A percentile compares a stretch with the other conserved stretches of the same genome.
These are phyloP conservation scores for Passerculus sandwichensis DNA, from an alignment of 2,797 vertebrate genomes.

Conservation along the genomic window DNA sequence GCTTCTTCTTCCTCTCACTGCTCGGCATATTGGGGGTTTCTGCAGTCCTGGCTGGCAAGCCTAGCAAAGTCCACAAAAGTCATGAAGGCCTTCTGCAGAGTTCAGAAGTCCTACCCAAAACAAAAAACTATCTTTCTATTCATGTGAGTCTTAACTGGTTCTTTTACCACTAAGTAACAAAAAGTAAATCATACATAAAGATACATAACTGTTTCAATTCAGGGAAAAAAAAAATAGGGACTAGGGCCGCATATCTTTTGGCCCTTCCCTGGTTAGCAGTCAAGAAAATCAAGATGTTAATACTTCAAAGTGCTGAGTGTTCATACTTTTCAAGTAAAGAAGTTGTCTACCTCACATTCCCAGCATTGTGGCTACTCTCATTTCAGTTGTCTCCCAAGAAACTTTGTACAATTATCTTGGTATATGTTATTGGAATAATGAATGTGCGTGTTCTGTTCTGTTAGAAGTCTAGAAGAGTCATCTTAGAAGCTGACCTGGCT, in stretches of 20 bases:
- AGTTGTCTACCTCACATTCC: not conserved
- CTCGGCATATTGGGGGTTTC: not conserved
- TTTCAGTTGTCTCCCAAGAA: not conserved
- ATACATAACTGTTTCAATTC: not conserved
- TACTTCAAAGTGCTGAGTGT: not conserved
- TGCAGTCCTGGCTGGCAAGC: not conserved
- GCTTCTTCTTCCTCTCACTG: constrained; percentile 28
- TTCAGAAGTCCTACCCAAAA: not conserved
- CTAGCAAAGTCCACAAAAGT: not conserved
- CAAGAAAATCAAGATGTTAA: not conserved
- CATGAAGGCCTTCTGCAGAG: not conserved
- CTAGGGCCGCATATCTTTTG: not conserved
- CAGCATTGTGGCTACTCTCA: not conserved
- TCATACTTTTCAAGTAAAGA: not conserved
- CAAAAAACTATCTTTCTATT: not conserved
- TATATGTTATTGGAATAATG: not conserved
- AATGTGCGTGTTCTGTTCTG: not conserved
- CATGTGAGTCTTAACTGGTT: not conserved
- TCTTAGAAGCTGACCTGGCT: not conserved
- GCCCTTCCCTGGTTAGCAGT: not conserved
- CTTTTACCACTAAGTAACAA: not conserved
- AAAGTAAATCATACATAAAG: not conserved
- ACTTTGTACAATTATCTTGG: not conserved
- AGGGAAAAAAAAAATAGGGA: not conserved
- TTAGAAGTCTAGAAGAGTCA: not conserved